These are phyloP conservation scores for Drosophila miranda DNA, from an alignment of 1,140 invertebrate species.

Conservation along the genomic window DNA sequence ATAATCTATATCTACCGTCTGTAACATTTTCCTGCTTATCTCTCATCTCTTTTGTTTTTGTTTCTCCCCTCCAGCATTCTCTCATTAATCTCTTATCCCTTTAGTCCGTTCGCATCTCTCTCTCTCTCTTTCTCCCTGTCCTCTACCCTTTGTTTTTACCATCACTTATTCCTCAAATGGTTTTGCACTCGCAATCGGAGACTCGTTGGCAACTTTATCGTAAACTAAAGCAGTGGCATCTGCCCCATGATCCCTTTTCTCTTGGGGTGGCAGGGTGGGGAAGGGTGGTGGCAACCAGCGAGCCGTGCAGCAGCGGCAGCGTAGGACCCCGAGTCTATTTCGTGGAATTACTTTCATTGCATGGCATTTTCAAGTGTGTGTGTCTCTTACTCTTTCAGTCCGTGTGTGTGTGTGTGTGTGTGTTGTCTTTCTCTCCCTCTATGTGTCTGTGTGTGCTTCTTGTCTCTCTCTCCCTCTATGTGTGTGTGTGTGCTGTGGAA, in stretches of 20 bases:
- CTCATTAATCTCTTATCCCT: conserved; percentile 44
- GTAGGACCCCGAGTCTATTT: conserved; percentile 63
- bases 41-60: too few species aligned
- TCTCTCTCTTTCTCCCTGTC: too few species aligned
- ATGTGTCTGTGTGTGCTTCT: conserved; percentile 1
- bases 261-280: not conserved
- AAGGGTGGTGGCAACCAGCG: conserved; percentile 22
- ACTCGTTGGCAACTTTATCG: conserved; percentile 5
- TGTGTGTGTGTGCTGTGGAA: conserved; percentile 3
- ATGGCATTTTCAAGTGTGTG: conserved; percentile 58
- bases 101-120: conserved; percentile 7
- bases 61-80: conserved; percentile 1
- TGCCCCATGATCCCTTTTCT: conserved; percentile 4
- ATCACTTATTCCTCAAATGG: conserved; percentile 41
- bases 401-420: not conserved
- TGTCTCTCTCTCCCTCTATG: not conserved
- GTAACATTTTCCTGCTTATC: too few species aligned
- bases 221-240: conserved; percentile 12
- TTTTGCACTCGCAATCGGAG: not conserved
- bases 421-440: conserved; percentile 1
- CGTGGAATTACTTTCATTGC: conserved; percentile 79
- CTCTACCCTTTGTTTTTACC: not conserved
- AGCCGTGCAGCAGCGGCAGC: conserved; percentile 13
- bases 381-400: conserved; percentile 9
- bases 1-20: too few species aligned